Percentiles rank a stretch among this genome's conserved stretches.
phyloP scores from a whole-genome alignment of 2,113 vertebrate species.

The Pelecanoides urinatrix region DNA sequence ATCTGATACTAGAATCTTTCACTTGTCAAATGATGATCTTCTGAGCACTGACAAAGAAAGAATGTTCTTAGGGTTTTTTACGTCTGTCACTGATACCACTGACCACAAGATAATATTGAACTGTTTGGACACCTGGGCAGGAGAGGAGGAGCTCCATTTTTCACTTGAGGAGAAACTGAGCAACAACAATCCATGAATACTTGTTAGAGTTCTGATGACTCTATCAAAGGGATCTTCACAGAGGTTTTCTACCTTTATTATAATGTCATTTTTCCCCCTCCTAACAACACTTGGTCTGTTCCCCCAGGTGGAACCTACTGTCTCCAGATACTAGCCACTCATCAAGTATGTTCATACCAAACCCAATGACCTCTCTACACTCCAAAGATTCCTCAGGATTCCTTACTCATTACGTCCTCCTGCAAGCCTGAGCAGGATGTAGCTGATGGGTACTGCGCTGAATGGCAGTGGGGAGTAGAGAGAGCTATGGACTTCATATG shows the following conservation, averaged over 20 bases:
- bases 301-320: background rate
- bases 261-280: background rate
- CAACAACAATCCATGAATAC: background rate
- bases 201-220: background rate
- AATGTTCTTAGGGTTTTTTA: background rate
- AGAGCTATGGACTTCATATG: background rate
- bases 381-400: background rate
- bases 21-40: background rate
- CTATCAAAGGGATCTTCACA: background rate
- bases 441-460: background rate
- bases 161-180: background rate
- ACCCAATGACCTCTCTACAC: background rate
- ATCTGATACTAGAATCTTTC: background rate
- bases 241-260: background rate
- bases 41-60: background rate
- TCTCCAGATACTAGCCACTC: background rate
- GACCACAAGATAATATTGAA: background rate
- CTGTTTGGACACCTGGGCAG: background rate
- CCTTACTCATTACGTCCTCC: background rate
- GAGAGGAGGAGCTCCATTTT: background rate
- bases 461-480: background rate
- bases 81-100: background rate
- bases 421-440: background rate
- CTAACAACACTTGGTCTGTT: background rate
- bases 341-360: background rate